Evolutionary conservation across 2,113 vertebrate species (phyloP), one percentile per base, ranked within the genome.

Genomic region (Ceyx melanurus): DNA sequence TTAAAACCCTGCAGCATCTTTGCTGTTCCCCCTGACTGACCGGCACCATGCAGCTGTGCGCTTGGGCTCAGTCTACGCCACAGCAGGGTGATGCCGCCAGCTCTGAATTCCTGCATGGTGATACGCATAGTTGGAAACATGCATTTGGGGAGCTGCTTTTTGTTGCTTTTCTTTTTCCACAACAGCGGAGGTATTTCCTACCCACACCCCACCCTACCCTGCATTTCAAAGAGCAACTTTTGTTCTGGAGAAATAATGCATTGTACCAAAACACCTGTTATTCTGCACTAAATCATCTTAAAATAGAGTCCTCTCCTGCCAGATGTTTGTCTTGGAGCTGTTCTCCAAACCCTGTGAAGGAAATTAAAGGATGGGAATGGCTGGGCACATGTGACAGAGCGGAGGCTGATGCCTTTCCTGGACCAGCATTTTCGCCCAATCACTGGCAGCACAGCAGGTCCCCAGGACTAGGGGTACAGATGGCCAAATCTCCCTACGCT

Each of bases 281-380:
- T n/a, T 57, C 73, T 84, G 77, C 71, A 95, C 64, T 62, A 87
- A 89, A 95, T 82, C 58, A 73, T 76, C 86, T 66, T 87, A 85
- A 96, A 89, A 94, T 70, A 93, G 87, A 89, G 86, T 79, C 31
- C 19, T 79, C 46, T 90, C 45, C 37, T 0, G 0, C 42, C 92
- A 95, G 89, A 84, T 94, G 71, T 66, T 92, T 95, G 51, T 75
- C 58, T 93, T 89, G 57, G 73, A 95, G 70, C 25, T 4, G 6
- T 9, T 72, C 28, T 73, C 62, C 56, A 80, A 76, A 66, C 17
- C 26, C 19, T 58, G 62, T 0, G 12, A 85, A 31, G 73, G 67
- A 87, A 88, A 76, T 6, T n/a, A 73, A 92, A 76, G 77, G 48
- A 42, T 62, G 65, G 58, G 57, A 83, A 95, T 79, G 28, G 15